These are phyloP conservation scores for Aphodius granarius DNA, from an alignment of 2,888 invertebrate species.

Conservation along the genomic window DNA sequence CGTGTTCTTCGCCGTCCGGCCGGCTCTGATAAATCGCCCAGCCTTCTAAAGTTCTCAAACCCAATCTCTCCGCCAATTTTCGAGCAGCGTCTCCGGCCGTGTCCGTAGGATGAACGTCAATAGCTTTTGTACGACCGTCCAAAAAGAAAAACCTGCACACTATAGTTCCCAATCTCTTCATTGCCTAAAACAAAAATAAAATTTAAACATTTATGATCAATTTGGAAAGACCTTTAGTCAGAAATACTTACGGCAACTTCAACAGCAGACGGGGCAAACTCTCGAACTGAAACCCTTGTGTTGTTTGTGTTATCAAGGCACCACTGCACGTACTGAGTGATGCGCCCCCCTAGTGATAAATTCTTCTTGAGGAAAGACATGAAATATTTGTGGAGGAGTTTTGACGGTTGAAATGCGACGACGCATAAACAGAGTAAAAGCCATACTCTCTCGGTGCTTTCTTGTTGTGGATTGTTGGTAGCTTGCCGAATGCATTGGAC, in stretches of 20 bases:
- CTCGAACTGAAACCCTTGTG: constrained; percentile 77
- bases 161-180: constrained; percentile 87
- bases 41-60: constrained; percentile 81
- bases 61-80: constrained; percentile 85
- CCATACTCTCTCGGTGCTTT: constrained; percentile 87
- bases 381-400: constrained; percentile 79
- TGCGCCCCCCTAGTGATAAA: constrained; percentile 66
- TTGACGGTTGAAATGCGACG: constrained; percentile 90
- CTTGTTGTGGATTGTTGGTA: constrained; percentile 84
- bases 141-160: constrained; percentile 94
- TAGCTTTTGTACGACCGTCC: constrained; percentile 92
- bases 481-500: constrained; percentile 87
- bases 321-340: constrained; percentile 89
- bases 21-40: constrained; percentile 95
- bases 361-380: constrained; percentile 75
- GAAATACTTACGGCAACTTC: constrained; percentile 80
- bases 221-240: background rate
- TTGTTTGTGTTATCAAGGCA: constrained; percentile 91
- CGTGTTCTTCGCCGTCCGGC: constrained; percentile 86
- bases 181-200: constrained; percentile 62
- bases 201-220: background rate
- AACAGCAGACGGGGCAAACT: constrained; percentile 86
- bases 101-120: constrained; percentile 93
- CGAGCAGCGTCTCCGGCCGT: constrained; percentile 89
- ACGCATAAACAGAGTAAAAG: constrained; percentile 84